Conservation (phyloP, 2,113 vertebrate genomes). For the Dasypus novemcinctus region DNA sequence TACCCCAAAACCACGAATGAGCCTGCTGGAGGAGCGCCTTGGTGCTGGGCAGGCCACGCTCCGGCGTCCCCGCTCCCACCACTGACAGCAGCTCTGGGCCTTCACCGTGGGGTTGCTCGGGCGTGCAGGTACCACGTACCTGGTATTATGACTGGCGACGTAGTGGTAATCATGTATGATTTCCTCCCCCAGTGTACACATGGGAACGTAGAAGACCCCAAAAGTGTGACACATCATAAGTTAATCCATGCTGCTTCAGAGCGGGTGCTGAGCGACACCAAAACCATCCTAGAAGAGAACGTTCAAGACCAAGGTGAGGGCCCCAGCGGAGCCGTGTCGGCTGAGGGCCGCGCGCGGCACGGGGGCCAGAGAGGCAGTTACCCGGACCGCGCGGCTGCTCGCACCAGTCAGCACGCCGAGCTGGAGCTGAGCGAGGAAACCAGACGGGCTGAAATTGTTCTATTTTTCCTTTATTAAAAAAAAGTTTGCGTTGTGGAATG, state of each 20-base stretch:
- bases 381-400: too few relatives aligned
- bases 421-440: neutral
- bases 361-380: neutral
- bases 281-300: conserved; percentile 93
- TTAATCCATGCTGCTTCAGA: conserved; percentile 94
- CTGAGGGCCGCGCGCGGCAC: rapidly evolving
- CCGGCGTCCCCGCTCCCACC: rapidly evolving
- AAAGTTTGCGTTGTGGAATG: rapidly evolving
- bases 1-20: rapidly evolving
- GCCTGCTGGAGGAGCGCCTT: neutral
- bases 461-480: neutral
- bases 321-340: neutral
- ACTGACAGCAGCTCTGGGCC: neutral
- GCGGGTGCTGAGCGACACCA: conserved; percentile 92
- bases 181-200: conserved; percentile 86
- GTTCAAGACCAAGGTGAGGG: conserved; percentile 92
- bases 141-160: rapidly evolving
- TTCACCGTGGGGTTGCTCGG: neutral
- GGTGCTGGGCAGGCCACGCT: rapidly evolving
- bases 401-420: rapidly evolving
- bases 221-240: conserved; percentile 95
- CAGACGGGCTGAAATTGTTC: rapidly evolving
- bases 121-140: rapidly evolving
- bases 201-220: conserved; percentile 95
- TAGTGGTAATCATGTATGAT: neutral